Base-by-base conservation (phyloP, 2,888 invertebrate genomes). In the Harpalus rubripes region DNA sequence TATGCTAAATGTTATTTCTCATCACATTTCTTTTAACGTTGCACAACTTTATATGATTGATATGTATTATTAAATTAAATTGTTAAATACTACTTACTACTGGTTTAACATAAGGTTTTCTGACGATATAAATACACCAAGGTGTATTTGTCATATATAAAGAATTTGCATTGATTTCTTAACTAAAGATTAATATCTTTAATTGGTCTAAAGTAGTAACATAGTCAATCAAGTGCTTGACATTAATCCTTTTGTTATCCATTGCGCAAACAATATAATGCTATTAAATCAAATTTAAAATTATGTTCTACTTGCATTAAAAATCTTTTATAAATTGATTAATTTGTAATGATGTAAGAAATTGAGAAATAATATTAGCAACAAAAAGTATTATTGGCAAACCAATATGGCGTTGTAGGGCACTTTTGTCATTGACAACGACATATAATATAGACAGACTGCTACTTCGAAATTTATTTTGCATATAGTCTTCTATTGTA, bases 211-310 rank as follows among this genome's bases (percentile, higher is more conserved):
- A 68, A 68, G 68, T 68, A 68, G 39, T 68, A 32, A 68, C 39
- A 39, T 68, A 68, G 68, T 68, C 68, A 68, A 68, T 68, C 68
- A 68, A 41, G 12, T 32, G 39, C 32, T 39, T 68, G 68, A 68
- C 68, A 68, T 68, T 68, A 68, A 68, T 68, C 68, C 68, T 68
- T 39, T 68, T 68, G 68, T 68, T 68, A 68, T 68, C 15, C 68
- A 68, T 68, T 68, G 32, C 68, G 68, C 68, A 68, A 68, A 68
- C 68, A 39, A 52, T 4, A 52, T 52, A 52, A 52, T 52, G 44
- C 12, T 52, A 52, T 52, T 52, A 12, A 32, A 32, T 52, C 5
- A 52, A 12, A 52, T 52, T 52, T 52, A 52, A 12, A 12, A 52
- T 52, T 52, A 56, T 56, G 12, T 16, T 16, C 16, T 59, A 59